Evolutionary conservation across 2,888 invertebrate species (phyloP), one percentile per base, ranked within the genome.

Genomic region (Tortricodes alternella): DNA sequence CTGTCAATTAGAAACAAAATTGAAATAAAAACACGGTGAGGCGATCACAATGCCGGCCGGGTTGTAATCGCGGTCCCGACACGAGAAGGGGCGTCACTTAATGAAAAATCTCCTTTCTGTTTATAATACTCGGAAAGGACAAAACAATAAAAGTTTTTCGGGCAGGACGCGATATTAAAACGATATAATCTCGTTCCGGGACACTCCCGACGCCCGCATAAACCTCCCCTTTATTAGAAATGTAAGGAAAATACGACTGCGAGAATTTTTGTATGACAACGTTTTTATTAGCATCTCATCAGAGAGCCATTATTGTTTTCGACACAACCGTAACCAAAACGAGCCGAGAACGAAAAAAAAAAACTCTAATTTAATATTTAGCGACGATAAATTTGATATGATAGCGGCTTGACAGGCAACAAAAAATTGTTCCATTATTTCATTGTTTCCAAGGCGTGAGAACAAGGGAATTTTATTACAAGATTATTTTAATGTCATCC

Each of bases 141-240:
- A 74, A 81, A 80, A 88, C 84, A 85, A 87, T 86, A 85, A 85
- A 85, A 88, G 78, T 85, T 88, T 77, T 68, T 71, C 70, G 68
- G 69, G 74, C 73, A 70, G 80, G 75, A 70, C 76, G 80, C 80
- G 73, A 84, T 87, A 88, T 88, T 87, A 85, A 87, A 87, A 82
- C 77, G 82, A 73, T 70, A 85, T 88, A 86, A 88, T 87, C 86
- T 78, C 73, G 72, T 80, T 78, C 71, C 68, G 72, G 69, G 64
- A 67, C 70, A 70, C 68, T 44, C 70, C 60, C 66, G 69, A 66
- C 70, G 70, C 63, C 70, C 64, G 65, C 62, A 65, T 67, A 65
- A 78, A 80, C 76, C 78, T 81, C 78, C 68, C 78, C 71, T 80
- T 85, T 84, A 86, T 85, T 83, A 80, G 74, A 71, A 75, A 81